These are phyloP conservation scores for Mimas tiliae DNA, from an alignment of 2,888 invertebrate species.

Conservation along the genomic window DNA sequence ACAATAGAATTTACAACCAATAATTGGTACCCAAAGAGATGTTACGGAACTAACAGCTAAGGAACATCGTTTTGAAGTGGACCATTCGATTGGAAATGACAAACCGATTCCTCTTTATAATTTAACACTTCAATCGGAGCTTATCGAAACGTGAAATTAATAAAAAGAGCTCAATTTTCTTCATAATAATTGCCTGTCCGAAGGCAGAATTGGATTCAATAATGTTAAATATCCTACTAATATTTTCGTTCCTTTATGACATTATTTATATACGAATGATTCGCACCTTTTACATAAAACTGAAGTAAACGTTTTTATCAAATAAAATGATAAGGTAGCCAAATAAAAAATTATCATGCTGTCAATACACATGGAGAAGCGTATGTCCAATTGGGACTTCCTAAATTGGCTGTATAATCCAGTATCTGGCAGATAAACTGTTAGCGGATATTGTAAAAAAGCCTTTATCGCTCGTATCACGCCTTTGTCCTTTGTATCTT, in stretches of 20 bases:
- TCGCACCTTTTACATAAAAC: background rate
- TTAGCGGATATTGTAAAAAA: no score
- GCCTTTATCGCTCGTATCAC: no score
- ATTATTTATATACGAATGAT: background rate
- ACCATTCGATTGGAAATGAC: slow-evolving; percentile 30
- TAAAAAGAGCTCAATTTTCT: slow-evolving; percentile 31
- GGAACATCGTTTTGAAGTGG: slow-evolving; percentile 26
- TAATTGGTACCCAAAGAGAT: background rate
- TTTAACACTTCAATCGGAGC: slow-evolving; percentile 42
- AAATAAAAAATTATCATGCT: no score
- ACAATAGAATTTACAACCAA: background rate
- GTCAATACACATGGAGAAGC: no score
- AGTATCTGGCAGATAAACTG: no score
- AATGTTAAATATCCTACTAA: background rate
- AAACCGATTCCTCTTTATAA: slow-evolving; percentile 32
- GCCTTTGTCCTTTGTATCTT: no score
- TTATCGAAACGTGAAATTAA: slow-evolving; percentile 44
- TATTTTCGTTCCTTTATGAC: background rate
- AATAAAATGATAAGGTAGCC: no score
- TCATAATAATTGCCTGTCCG: slow-evolving; percentile 28
- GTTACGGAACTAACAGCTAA: slow-evolving; percentile 14
- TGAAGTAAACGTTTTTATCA: no score
- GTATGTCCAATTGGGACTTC: no score
- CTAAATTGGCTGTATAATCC: no score
- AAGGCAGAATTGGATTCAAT: slow-evolving; percentile 8